Base-by-base conservation (phyloP, 2,888 invertebrate species). In the Polymixis flavicincta region DNA sequence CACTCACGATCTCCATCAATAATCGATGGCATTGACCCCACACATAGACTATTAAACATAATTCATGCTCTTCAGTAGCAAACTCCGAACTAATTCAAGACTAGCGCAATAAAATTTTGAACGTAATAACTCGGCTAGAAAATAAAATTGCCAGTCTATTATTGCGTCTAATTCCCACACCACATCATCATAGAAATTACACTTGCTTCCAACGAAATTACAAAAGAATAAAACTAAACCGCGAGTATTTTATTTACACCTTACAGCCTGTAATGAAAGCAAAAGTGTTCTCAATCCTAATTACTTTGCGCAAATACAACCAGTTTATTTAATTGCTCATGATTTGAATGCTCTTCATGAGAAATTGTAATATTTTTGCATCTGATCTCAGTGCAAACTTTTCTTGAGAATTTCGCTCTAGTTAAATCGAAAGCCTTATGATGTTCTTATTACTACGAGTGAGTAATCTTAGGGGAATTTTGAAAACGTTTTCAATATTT, bases 281-380 rank as follows among this genome's bases (percentile, higher is more conserved):
- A 85, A 89, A 78, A 88, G 84, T 84, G 85, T 78, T 86, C 84
- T 83, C 80, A 84, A 83, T 88, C 75, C 80, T 87, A 88, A 87
- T 89, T 88, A 86, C 72, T 81, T 74, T 73, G 74, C 79, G 74
- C 77, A 85, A 83, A 72, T 83, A 77, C 55, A 81, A 79, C 80
- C 66, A 80, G 79, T 76, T 82, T 65, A 78, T 74, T 80, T 66
- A 64, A 64, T 67, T 61, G 66, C 55, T 72, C 67, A 63, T 65
- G 42, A 54, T 72, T 76, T 66, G 59, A 76, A 59, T 76, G 61
- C 69, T 64, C 72, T 74, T 80, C 71, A 66, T 68, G 70, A 64
- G 68, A 78, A 68, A 61, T 74, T 69, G 14, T 67, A 69, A 70
- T 68, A 74, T 70, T 77, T 84, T 80, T 75, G 61, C 70, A 71